These are phyloP conservation scores for Maniola hyperantus DNA, from an alignment of 2,888 invertebrate species.

Conservation along the genomic window DNA sequence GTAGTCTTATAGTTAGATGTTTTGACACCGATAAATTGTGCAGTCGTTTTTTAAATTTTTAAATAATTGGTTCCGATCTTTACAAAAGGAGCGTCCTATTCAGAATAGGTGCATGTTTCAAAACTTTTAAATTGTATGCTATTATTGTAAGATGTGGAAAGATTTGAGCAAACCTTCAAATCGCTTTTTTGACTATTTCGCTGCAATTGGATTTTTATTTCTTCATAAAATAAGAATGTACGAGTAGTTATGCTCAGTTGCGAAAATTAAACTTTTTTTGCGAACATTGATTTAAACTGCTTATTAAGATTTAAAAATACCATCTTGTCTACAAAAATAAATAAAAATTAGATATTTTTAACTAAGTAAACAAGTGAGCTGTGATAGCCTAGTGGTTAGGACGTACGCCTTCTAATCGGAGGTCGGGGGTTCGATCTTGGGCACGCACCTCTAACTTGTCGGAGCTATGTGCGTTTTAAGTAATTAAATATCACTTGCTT, in stretches of 20 bases:
- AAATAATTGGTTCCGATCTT: constrained; percentile 31
- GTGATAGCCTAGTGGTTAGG: too few relatives aligned
- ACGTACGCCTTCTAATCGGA: too few relatives aligned
- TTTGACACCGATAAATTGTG: constrained; percentile 61
- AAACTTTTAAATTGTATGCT: constrained; percentile 20
- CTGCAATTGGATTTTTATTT: constrained; percentile 21
- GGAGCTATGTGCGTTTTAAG: too few relatives aligned
- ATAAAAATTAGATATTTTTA: not conserved
- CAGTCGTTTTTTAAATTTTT: constrained; percentile 31
- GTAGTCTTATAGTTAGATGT: constrained; percentile 51
- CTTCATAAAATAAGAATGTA: constrained; percentile 16
- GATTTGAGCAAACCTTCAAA: constrained; percentile 13
- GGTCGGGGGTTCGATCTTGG: too few relatives aligned
- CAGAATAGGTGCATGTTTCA: constrained; percentile 16
- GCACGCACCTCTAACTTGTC: too few relatives aligned
- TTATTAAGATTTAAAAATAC: constrained; percentile 2
- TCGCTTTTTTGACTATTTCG: constrained; percentile 14
- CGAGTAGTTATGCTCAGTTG: constrained; percentile 11
- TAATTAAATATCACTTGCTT: too few relatives aligned
- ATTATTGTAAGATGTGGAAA: constrained; percentile 23
- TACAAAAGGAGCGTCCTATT: constrained; percentile 26
- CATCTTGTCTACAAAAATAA: not conserved
- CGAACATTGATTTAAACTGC: not conserved
- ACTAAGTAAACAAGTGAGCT: too few relatives aligned
- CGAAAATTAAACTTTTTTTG: constrained; percentile 9